These are phyloP conservation scores for Alfaro cultratus DNA, from an alignment of 2,797 vertebrate genomes.

Conservation along the genomic window DNA sequence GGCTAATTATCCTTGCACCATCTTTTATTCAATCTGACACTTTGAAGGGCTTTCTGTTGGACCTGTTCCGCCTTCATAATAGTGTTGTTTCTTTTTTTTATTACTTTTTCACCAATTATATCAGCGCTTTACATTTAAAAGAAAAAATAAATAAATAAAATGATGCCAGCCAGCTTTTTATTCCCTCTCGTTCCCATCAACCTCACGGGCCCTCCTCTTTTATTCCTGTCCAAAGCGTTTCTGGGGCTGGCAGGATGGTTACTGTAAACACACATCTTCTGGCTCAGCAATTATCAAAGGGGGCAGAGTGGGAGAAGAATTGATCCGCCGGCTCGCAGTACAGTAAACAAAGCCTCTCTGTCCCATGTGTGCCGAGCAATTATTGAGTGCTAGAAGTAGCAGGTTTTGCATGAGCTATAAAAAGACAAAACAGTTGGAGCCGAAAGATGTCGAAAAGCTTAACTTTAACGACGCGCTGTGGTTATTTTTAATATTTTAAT, in stretches of 20 bases:
- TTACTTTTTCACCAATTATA: constrained; percentile 72
- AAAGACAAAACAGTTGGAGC: constrained; percentile 48
- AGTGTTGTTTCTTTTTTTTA: constrained; percentile 69
- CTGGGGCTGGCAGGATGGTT: constrained; percentile 56
- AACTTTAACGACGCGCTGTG: constrained; percentile 41
- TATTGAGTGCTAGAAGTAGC: constrained; percentile 73
- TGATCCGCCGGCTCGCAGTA: constrained; percentile 68
- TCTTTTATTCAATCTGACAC: constrained; percentile 75
- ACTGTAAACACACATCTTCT: constrained; percentile 72
- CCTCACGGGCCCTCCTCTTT: constrained; percentile 47
- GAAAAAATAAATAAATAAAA: constrained; percentile 55
- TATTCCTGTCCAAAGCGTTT: constrained; percentile 69
- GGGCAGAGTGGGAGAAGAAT: constrained; percentile 67
- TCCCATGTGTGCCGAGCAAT: constrained; percentile 75
- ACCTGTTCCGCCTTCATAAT: constrained; percentile 73
- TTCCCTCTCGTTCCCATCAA: constrained; percentile 38
- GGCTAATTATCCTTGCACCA: constrained; percentile 67
- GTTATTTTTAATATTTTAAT: constrained; percentile 36
- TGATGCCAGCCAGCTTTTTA: constrained; percentile 48
- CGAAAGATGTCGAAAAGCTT: constrained; percentile 39
- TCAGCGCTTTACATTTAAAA: constrained; percentile 69
- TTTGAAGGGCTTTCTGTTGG: constrained; percentile 74
- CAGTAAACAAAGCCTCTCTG: constrained; percentile 76
- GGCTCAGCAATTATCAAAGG: constrained; percentile 75
- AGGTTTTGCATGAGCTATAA: constrained; percentile 62